Evolutionary conservation across 2,113 vertebrate genomes (phyloP).

Genomic region (Nothobranchius furzeri): DNA sequence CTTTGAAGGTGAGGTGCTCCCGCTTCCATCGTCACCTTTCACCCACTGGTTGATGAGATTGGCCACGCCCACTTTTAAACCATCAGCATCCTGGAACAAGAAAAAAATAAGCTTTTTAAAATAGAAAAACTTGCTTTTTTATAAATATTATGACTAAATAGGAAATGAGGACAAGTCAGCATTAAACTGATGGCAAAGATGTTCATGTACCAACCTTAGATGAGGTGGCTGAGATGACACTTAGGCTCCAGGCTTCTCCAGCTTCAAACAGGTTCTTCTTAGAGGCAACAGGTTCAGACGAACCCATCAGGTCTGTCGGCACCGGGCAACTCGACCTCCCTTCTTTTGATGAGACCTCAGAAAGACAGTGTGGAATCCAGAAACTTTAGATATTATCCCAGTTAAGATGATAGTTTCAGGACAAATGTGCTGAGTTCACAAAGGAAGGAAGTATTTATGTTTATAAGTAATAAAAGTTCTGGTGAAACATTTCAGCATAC

Average conservation of each 20-base stretch:
- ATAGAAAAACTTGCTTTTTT: too few relatives aligned
- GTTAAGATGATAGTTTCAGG: not conserved
- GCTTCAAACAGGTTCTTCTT: constrained; percentile 91
- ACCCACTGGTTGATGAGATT: constrained; percentile 82
- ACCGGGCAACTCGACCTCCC: constrained; percentile 69
- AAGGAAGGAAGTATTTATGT: too few relatives aligned
- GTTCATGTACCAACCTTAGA: constrained; percentile 76
- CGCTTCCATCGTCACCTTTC: constrained; percentile 61
- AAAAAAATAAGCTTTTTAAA: not conserved
- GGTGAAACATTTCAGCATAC: too few relatives aligned
- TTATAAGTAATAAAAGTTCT: too few relatives aligned
- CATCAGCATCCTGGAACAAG: constrained; percentile 74
- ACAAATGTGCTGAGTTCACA: not conserved
- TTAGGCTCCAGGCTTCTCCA: constrained; percentile 83
- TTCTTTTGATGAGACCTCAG: constrained; percentile 77
- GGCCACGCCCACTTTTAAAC: constrained; percentile 74
- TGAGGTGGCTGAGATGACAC: constrained; percentile 28
- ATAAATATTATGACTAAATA: too few relatives aligned
- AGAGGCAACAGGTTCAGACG: constrained; percentile 81
- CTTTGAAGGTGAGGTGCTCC: constrained; percentile 63
- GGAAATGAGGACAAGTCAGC: not conserved
- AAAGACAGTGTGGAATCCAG: not conserved
- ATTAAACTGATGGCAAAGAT: not conserved
- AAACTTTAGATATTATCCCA: not conserved
- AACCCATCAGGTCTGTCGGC: constrained; percentile 81